Evolutionary conservation across 2,113 vertebrate genomes (phyloP).

Genomic region (Sylvia atricapilla): DNA sequence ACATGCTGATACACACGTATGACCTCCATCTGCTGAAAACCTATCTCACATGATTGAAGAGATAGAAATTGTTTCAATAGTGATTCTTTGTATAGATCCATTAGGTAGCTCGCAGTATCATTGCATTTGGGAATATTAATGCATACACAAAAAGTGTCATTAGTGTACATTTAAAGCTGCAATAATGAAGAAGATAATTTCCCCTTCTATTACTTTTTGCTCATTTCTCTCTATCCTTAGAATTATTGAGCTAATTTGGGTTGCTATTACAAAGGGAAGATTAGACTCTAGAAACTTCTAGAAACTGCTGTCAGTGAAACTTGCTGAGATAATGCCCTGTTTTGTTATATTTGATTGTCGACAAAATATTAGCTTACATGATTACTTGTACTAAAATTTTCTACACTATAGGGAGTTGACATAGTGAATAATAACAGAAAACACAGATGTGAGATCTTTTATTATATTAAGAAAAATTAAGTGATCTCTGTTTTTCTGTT

Average conservation of each 20-base stretch:
- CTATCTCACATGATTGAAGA: background rate
- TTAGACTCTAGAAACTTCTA: background rate
- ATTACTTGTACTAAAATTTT: background rate
- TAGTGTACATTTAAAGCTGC: background rate
- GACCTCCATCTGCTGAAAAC: background rate
- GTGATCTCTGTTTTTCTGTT: background rate
- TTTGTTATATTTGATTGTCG: background rate
- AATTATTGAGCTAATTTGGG: conserved; percentile 23
- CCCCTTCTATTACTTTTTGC: conserved; percentile 6
- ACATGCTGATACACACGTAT: background rate
- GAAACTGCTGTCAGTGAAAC: background rate
- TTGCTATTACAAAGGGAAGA: conserved; percentile 6
- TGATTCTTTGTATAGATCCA: background rate
- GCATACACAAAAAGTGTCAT: background rate
- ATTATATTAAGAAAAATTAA: background rate
- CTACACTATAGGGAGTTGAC: background rate
- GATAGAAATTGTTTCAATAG: background rate
- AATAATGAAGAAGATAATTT: conserved; percentile 16
- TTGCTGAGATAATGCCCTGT: background rate
- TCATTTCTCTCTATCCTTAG: background rate
- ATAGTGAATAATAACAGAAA: background rate
- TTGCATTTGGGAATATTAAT: background rate
- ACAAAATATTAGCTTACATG: background rate
- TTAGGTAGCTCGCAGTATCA: background rate
- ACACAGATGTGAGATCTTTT: background rate